Percentiles rank a stretch among this genome's conserved stretches.
Conservation (phyloP, 2,113 vertebrate genomes). For the Pagrus major region DNA sequence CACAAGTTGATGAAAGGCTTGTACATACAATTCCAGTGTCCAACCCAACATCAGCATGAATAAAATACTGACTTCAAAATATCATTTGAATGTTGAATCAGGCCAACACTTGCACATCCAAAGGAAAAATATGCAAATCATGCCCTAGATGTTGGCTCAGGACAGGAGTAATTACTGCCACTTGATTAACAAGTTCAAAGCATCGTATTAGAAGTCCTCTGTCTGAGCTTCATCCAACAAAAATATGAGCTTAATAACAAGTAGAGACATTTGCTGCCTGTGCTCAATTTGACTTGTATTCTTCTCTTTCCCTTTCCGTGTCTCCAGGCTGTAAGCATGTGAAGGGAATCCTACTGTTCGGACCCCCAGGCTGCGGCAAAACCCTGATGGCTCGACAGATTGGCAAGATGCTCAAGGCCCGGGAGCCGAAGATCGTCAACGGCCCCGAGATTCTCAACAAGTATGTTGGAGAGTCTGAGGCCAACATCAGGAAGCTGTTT, state of each 20-base stretch:
- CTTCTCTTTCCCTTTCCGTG: background rate
- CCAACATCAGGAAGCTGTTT: slow-evolving; percentile 97
- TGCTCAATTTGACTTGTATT: background rate
- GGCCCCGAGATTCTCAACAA: slow-evolving; percentile 98
- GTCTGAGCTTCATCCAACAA: background rate
- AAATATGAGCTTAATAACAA: background rate
- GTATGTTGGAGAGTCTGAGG: slow-evolving; percentile 97
- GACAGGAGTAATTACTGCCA: background rate
- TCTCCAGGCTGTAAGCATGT: slow-evolving; percentile 95
- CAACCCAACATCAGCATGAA: too few relatives aligned
- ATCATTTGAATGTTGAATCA: too few relatives aligned
- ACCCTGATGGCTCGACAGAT: slow-evolving; percentile 98
- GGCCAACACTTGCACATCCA: too few relatives aligned
- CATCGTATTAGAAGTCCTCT: background rate
- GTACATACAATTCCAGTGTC: too few relatives aligned
- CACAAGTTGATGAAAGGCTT: too few relatives aligned
- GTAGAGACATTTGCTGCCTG: background rate
- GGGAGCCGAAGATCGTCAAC: slow-evolving; percentile 97
- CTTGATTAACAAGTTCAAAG: background rate
- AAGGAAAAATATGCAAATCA: too few relatives aligned
- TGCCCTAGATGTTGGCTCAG: too few relatives aligned
- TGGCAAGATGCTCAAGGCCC: slow-evolving; percentile 97
- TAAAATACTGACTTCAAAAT: too few relatives aligned
- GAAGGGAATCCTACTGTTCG: slow-evolving; percentile 96
- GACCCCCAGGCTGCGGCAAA: slow-evolving; percentile 96